Conservation (phyloP, 1,140 invertebrate species). For the Lineus longissimus region DNA sequence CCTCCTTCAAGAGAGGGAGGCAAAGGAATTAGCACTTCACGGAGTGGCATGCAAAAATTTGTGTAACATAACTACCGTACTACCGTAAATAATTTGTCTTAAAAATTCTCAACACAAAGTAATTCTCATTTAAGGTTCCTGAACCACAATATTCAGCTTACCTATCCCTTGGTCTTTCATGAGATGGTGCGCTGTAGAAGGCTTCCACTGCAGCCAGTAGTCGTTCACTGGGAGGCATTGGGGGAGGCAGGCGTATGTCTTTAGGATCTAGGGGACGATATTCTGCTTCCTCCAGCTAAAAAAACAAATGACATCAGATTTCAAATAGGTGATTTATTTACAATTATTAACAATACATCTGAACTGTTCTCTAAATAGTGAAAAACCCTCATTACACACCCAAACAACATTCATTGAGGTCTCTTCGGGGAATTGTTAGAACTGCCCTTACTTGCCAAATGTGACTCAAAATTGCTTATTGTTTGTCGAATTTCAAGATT, state of each 20-base stretch:
- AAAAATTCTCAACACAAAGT: no score
- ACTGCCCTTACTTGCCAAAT: no score
- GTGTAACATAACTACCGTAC: no score
- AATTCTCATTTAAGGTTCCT: no score
- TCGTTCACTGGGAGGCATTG: slow-evolving; percentile 86
- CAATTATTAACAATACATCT: slow-evolving; percentile 11
- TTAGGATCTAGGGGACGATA: slow-evolving; percentile 88
- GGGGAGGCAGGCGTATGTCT: slow-evolving; percentile 84
- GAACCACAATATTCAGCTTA: slow-evolving; percentile 51
- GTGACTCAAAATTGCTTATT: no score
- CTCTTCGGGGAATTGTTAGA: no score
- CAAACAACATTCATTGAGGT: no score
- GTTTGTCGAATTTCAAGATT: no score
- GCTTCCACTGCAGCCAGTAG: slow-evolving; percentile 88
- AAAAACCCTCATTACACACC: neutral
- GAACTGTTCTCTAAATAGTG: neutral
- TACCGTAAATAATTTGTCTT: no score
- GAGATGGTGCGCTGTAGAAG: slow-evolving; percentile 88
- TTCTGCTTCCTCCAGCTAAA: slow-evolving; percentile 78
- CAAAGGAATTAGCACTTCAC: no score
- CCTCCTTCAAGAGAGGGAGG: no score
- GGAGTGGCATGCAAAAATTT: no score
- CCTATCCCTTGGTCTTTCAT: slow-evolving; percentile 90
- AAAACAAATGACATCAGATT: slow-evolving; percentile 30
- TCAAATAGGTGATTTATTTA: slow-evolving; percentile 16